phyloP scores from a whole-genome alignment of 1,140 invertebrate genomes.

The Scaptomyza graminum region DNA sequence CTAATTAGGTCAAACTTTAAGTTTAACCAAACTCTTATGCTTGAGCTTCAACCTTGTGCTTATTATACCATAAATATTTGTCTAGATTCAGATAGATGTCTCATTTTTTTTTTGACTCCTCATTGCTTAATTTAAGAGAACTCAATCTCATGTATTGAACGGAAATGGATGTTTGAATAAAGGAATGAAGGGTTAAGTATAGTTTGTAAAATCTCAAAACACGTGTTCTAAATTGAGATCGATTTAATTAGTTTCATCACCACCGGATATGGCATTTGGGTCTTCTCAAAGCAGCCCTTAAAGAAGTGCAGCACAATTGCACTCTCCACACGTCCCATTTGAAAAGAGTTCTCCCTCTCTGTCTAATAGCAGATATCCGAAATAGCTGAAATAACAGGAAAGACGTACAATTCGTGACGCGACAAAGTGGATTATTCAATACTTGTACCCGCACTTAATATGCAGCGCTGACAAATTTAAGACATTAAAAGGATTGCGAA shows the following conservation, averaged over 20 bases:
- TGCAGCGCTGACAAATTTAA: constrained; percentile 32
- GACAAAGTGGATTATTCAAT: constrained; percentile 61
- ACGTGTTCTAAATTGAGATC: constrained; percentile 60
- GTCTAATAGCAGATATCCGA: constrained; percentile 33
- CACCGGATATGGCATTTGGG: constrained; percentile 60
- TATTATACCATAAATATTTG: no score
- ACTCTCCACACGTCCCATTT: constrained; percentile 54
- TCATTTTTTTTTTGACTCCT: no score
- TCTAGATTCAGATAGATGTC: no score
- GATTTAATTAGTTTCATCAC: constrained; percentile 67
- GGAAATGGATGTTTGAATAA: constrained; percentile 18
- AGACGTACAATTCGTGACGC: constrained; percentile 57
- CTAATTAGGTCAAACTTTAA: no score
- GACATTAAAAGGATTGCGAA: constrained; percentile 59
- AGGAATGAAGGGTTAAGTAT: neutral
- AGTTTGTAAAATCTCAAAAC: constrained; percentile 77
- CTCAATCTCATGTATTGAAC: neutral
- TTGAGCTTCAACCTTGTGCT: no score
- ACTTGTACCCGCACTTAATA: constrained; percentile 25
- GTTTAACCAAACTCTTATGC: no score
- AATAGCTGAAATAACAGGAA: constrained; percentile 53
- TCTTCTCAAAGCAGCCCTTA: constrained; percentile 39
- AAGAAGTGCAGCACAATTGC: constrained; percentile 56
- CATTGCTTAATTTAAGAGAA: no score
- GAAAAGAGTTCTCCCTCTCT: constrained; percentile 20